phyloP scores from a whole-genome alignment of 2,797 vertebrate genomes.

The Sebastes itinus region DNA sequence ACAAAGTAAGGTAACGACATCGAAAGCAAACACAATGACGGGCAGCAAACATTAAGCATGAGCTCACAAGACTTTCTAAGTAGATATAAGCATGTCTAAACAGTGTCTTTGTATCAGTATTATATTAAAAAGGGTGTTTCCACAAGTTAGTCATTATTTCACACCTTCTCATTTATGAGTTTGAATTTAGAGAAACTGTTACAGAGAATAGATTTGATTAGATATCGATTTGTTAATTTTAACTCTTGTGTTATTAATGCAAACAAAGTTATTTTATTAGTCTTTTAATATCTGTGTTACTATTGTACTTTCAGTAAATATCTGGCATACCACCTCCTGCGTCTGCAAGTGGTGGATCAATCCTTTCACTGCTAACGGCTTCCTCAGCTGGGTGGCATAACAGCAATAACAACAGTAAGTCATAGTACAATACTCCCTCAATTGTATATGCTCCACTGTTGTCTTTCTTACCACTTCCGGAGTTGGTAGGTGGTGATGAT shows the following conservation, averaged over 20 bases:
- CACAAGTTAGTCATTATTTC: not conserved
- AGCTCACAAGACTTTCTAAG: not conserved
- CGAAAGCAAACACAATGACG: not conserved
- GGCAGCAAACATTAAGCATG: not conserved
- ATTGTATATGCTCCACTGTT: not conserved
- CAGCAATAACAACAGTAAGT: slow-evolving; percentile 32
- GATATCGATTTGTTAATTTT: not conserved
- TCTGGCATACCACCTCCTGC: slow-evolving; percentile 31
- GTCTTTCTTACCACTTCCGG: slow-evolving; percentile 21
- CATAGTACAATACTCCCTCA: not conserved
- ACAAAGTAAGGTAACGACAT: not conserved
- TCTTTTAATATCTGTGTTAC: slow-evolving; percentile 2
- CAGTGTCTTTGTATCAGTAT: not conserved
- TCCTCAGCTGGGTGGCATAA: slow-evolving; percentile 18
- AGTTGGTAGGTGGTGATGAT: not conserved
- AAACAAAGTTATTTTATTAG: not conserved
- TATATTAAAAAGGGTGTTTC: not conserved
- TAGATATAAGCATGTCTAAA: not conserved
- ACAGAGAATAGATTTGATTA: not conserved
- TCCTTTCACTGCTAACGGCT: slow-evolving; percentile 5
- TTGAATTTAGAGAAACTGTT: not conserved
- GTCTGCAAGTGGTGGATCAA: slow-evolving; percentile 23
- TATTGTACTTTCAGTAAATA: not conserved
- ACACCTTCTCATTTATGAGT: not conserved
- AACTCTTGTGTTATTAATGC: not conserved